Base-by-base conservation (phyloP, 1,140 invertebrate genomes). In the Patella vulgata region DNA sequence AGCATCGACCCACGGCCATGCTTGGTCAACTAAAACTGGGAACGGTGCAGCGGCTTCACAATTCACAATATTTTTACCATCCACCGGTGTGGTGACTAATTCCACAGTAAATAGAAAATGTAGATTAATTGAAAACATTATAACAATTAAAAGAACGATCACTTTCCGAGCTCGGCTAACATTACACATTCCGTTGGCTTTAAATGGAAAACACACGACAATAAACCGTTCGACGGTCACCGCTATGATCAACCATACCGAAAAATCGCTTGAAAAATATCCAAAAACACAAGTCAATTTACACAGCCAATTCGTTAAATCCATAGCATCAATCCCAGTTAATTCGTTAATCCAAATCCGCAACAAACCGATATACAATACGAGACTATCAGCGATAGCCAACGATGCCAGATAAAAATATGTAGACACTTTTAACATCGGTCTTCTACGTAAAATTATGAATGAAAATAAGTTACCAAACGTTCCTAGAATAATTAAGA, bases 221-320 rank as follows among this genome's bases (percentile, higher is more conserved):
- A 84, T 81, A 57, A 69, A 83, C 9, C 83, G 65, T 65, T 85
- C 83, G 8, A 82, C 67, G 0, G 83, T 85, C 5, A 85, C 81
- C 0, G 82, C 79, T 11, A 85, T 78, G 43, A 84, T 83, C 2
- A 84, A 61, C 82, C 82, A 84, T 2, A 82, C 83, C 25, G 77
- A 77, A 62, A 77, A 77, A 43, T 84, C 79, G 55, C 77, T 80
- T 28, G 70, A 60, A 36, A 72, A 72, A 53, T 79, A 84, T 14
- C 62, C 73, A 12, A 83, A 56, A 1, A 76, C 59, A 11, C 70
- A 63, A 3, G 71, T 67, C 9, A 70, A 55, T 59, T 81, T 82
- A 66, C 82, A 84, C 42, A 75, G 48, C 70, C 74, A 79, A 28
- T 68, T 46, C 1, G 66, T 43, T 30, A 65, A 54, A 33, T 66